phyloP scores from a whole-genome alignment of 1,140 invertebrate genomes.

The Stratiolaelaps scimitus region DNA sequence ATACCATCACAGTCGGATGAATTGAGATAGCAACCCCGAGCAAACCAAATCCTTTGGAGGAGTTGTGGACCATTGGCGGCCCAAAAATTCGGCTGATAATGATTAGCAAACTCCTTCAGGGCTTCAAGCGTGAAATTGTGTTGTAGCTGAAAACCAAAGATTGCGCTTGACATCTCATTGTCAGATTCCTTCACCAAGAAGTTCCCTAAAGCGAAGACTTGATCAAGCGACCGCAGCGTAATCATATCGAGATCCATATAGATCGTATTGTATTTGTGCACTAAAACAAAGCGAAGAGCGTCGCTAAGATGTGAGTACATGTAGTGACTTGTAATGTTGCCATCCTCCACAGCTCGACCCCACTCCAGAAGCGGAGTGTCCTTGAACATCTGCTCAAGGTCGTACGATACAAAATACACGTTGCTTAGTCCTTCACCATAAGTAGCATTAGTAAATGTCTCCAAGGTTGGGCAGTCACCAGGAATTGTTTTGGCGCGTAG shows the following conservation, averaged over 20 bases:
- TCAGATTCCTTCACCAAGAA: background rate
- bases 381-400: background rate
- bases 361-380: background rate
- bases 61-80: background rate
- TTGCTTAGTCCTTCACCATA: background rate
- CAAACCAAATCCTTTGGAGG: background rate
- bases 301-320: background rate
- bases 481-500: background rate
- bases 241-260: background rate
- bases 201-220: background rate
- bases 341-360: background rate
- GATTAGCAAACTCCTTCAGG: background rate
- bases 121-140: constrained; percentile 2
- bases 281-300: background rate
- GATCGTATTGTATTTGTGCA: background rate
- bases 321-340: background rate
- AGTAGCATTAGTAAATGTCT: background rate
- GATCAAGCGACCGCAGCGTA: background rate
- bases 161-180: background rate
- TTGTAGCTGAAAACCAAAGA: background rate
- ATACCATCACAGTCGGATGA: too few relatives aligned
- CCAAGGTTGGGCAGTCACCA: background rate
- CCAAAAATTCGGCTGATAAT: background rate
- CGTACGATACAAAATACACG: background rate
- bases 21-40: too few relatives aligned